Conservation (phyloP, 2,113 vertebrate species). For the Microcebus griseorufus region DNA sequence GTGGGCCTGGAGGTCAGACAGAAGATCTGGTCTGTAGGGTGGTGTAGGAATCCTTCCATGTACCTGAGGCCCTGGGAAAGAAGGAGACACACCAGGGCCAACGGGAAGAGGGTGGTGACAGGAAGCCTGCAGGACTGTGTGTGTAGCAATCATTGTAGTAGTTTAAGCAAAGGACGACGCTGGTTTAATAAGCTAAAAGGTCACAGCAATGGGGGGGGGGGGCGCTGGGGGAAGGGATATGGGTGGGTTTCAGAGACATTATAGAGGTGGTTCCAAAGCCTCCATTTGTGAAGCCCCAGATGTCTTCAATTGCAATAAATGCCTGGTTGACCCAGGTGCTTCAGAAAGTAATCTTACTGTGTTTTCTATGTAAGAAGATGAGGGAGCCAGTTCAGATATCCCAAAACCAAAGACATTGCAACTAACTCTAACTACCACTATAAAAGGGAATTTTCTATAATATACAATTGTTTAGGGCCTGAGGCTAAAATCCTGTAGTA, state of each 20-base stretch:
- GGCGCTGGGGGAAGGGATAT: neutral
- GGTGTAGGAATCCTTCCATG: neutral
- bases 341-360: constrained; percentile 38
- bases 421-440: neutral
- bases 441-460: neutral
- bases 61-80: neutral
- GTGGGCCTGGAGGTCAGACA: neutral
- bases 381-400: neutral
- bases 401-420: neutral
- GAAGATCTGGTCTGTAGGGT: neutral
- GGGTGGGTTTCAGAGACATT: neutral
- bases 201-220: neutral
- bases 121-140: neutral
- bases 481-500: neutral
- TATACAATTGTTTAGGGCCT: neutral
- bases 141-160: neutral
- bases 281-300: neutral
- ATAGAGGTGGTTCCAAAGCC: neutral
- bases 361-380: neutral
- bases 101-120: neutral
- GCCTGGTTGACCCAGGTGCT: neutral
- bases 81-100: neutral
- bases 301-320: constrained; percentile 1
- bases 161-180: neutral
- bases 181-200: neutral